Conservation (phyloP, 37 sponge, comb jelly and placozoan genomes). For the Geodia barretti region DNA sequence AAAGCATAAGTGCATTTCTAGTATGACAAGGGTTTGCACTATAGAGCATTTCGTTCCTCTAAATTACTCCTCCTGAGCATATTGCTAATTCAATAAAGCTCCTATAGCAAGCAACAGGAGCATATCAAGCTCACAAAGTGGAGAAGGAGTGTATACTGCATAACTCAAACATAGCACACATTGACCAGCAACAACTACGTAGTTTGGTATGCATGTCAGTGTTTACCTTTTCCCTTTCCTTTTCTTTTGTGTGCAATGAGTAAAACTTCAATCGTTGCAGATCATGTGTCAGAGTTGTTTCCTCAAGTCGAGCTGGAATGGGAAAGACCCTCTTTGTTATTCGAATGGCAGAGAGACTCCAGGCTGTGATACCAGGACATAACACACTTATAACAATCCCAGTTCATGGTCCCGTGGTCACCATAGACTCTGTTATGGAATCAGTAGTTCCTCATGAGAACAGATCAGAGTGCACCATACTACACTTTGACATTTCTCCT, state of each 20-base stretch:
- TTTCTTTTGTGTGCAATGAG: not conserved
- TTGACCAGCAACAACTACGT: too few relatives aligned
- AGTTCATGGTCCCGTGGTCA: slow-evolving; percentile 63
- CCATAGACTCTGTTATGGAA: slow-evolving; percentile 39
- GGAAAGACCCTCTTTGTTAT: slow-evolving; percentile 74
- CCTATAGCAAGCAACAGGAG: too few relatives aligned
- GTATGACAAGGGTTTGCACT: too few relatives aligned
- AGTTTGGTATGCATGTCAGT: not conserved
- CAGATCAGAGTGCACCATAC: not conserved
- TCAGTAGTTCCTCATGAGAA: not conserved
- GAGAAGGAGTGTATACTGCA: too few relatives aligned
- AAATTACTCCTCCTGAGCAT: too few relatives aligned
- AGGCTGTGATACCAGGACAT: not conserved
- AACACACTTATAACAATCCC: slow-evolving; percentile 18
- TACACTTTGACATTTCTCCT: not conserved
- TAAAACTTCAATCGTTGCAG: too few relatives aligned
- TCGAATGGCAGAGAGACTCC: slow-evolving; percentile 39
- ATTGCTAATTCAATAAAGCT: too few relatives aligned
- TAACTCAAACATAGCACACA: too few relatives aligned
- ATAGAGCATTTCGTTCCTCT: too few relatives aligned
- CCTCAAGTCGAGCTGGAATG: slow-evolving; percentile 71
- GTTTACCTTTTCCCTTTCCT: not conserved
- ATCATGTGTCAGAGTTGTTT: slow-evolving; percentile 52
- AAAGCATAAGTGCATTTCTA: too few relatives aligned
- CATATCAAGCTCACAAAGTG: too few relatives aligned